Conservation (phyloP, 1,140 invertebrate genomes). For the Chironomus striatipennis region DNA sequence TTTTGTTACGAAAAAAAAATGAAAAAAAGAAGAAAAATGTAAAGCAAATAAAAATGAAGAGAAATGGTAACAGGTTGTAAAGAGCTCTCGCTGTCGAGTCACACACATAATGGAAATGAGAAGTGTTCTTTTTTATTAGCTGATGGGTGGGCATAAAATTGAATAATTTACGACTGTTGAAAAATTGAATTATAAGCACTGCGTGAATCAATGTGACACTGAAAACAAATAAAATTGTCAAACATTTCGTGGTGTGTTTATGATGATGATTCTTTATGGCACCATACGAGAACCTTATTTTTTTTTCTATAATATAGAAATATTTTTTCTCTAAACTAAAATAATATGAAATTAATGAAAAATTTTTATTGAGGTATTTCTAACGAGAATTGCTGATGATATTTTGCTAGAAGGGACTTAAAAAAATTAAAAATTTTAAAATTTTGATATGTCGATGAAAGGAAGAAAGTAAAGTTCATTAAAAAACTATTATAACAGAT, state of each 20-base stretch:
- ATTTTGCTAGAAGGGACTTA: no score
- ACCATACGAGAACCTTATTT: not conserved
- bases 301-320: not conserved
- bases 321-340: no score
- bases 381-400: no score
- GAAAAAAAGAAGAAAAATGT: no score
- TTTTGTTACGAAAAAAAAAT: not conserved
- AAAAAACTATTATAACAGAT: conserved; percentile 16
- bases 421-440: no score
- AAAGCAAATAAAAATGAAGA: not conserved
- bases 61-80: conserved; percentile 12
- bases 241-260: conserved; percentile 22
- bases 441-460: no score
- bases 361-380: no score
- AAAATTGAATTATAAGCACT: conserved; percentile 23
- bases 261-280: conserved; percentile 19
- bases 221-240: conserved; percentile 22
- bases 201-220: conserved; percentile 9
- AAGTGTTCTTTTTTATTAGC: not conserved
- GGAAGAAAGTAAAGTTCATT: not conserved
- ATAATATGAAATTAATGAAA: no score
- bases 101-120: not conserved
- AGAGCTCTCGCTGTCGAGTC: not conserved
- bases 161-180: conserved; percentile 23
- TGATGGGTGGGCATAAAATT: conserved; percentile 18